Evolutionary conservation across 1,140 invertebrate genomes (phyloP).

Genomic region (Tachypleus tridentatus): DNA sequence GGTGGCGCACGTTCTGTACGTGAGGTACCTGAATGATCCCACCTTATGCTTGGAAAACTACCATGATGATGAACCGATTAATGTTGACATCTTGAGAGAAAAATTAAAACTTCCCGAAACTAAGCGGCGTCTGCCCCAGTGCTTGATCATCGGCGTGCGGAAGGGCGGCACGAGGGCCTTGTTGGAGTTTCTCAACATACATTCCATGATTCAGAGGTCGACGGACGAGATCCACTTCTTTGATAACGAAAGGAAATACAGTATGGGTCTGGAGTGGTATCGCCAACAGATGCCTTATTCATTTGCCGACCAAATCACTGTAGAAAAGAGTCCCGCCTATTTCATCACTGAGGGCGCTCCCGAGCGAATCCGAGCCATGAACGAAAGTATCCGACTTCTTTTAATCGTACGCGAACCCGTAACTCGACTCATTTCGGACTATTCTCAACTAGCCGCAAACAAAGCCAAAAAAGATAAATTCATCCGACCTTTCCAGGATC

Average conservation of each 20-base stretch:
- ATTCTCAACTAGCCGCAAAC: conserved; percentile 34
- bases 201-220: conserved; percentile 36
- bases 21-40: conserved; percentile 8
- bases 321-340: conserved; percentile 42
- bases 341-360: conserved; percentile 31
- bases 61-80: conserved; percentile 6
- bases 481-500: conserved; percentile 53
- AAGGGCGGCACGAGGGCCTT: conserved; percentile 39
- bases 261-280: conserved; percentile 37
- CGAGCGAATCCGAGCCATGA: conserved; percentile 38
- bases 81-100: conserved; percentile 12
- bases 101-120: conserved; percentile 17
- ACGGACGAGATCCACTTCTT: conserved; percentile 39
- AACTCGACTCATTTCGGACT: conserved; percentile 43
- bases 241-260: conserved; percentile 35
- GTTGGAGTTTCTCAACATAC: conserved; percentile 37
- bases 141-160: conserved; percentile 39
- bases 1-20: conserved; percentile 17
- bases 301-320: conserved; percentile 35
- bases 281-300: conserved; percentile 40
- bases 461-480: conserved; percentile 18
- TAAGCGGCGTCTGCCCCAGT: conserved; percentile 33
- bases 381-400: conserved; percentile 39
- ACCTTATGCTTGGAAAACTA: conserved; percentile 15
- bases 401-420: conserved; percentile 45